Conservation (phyloP, 2,113 vertebrate genomes). For the Merops nubicus region DNA sequence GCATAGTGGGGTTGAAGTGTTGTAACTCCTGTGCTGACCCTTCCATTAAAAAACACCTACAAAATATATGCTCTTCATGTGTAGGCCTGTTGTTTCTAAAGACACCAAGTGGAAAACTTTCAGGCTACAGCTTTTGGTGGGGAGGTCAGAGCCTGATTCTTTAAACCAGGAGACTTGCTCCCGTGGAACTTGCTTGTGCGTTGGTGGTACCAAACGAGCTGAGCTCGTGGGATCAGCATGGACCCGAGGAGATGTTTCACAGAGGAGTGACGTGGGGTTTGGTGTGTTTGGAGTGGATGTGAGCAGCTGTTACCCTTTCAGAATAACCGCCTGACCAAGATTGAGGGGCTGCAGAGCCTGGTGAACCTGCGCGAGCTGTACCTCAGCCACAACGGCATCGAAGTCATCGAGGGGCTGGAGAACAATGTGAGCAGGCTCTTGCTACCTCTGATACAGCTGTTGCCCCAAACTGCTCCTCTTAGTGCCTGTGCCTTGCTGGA, state of each 20-base stretch:
- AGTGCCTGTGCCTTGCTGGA: neutral
- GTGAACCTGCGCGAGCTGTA: constrained; percentile 92
- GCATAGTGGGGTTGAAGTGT: neutral
- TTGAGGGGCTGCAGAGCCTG: constrained; percentile 92
- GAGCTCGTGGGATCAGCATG: fast-evolving
- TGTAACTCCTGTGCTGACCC: neutral
- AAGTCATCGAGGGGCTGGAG: constrained; percentile 96
- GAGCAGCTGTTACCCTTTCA: constrained; percentile 51
- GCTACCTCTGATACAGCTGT: fast-evolving
- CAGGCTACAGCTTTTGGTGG: neutral
- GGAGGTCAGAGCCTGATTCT: neutral
- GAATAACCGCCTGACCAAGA: constrained; percentile 98
- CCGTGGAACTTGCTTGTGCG: fast-evolving
- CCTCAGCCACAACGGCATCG: constrained; percentile 96
- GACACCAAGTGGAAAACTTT: neutral
- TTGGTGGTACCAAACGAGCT: fast-evolving
- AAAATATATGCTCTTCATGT: fast-evolving
- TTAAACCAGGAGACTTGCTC: neutral
- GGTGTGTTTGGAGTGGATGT: neutral
- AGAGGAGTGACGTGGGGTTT: neutral
- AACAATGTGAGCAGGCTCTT: constrained; percentile 86
- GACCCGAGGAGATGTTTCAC: neutral
- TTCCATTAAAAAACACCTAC: neutral
- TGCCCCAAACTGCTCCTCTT: neutral
- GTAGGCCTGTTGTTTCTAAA: neutral